These are phyloP conservation scores for Sarcoramphus papa DNA, from an alignment of 2,797 vertebrate species.

Conservation along the genomic window DNA sequence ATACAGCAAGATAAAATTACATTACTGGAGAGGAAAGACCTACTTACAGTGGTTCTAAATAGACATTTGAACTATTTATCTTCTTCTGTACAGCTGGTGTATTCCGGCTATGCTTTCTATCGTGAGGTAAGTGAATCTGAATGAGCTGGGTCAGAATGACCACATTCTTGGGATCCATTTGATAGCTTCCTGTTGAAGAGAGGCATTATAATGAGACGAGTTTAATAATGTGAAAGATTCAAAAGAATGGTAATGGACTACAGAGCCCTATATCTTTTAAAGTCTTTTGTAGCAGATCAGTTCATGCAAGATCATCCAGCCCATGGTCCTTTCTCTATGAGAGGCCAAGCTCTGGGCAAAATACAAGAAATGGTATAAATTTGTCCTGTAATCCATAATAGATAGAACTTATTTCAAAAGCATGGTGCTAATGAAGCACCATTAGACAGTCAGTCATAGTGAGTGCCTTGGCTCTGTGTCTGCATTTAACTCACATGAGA, in stretches of 20 bases:
- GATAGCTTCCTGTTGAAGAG: conserved; percentile 43
- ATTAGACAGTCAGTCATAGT: background rate
- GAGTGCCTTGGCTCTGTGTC: background rate
- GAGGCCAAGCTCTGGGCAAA: background rate
- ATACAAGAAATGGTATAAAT: background rate
- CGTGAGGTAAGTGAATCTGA: background rate
- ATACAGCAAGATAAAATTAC: conserved; percentile 56
- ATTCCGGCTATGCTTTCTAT: background rate
- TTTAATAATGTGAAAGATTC: background rate
- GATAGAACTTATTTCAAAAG: background rate
- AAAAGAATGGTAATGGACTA: background rate
- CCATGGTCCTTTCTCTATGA: background rate
- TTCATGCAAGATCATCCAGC: background rate
- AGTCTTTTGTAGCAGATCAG: background rate
- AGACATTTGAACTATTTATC: conserved; percentile 31
- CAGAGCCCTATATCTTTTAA: background rate
- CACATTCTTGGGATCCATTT: background rate
- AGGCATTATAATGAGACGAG: background rate
- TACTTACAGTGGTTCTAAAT: conserved; percentile 21
- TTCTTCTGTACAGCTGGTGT: background rate
- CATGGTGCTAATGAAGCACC: background rate
- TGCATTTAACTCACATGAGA: background rate
- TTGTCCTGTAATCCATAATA: background rate
- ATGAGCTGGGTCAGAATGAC: background rate
- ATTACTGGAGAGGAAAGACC: conserved; percentile 40